A percentile compares a stretch with the other conserved stretches of the same genome.
Evolutionary conservation across 2,888 invertebrate species (phyloP).

Genomic region (Oligia fasciuncula): DNA sequence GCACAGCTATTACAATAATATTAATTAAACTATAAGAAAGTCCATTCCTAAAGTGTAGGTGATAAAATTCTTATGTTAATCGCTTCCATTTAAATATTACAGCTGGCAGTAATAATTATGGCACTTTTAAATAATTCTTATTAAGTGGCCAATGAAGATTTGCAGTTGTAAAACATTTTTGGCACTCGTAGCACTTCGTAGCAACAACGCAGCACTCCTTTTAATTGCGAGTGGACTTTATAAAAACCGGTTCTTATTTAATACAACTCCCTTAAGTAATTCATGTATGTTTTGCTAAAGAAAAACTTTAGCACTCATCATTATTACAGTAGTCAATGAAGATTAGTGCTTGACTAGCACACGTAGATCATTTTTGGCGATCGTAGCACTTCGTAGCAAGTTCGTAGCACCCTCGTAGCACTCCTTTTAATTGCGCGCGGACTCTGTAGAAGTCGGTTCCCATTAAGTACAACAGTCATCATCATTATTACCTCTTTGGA

Average conservation of each 20-base stretch:
- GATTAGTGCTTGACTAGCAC: conserved; percentile 1
- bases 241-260: neutral
- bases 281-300: neutral
- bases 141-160: conserved; percentile 33
- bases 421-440: conserved; percentile 73
- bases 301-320: neutral
- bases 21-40: neutral
- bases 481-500: conserved; percentile 62
- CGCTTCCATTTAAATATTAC: neutral
- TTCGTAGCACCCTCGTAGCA: conserved; percentile 66
- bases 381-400: conserved; percentile 56
- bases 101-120: neutral
- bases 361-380: conserved; percentile 34
- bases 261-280: neutral
- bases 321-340: neutral
- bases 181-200: conserved; percentile 37
- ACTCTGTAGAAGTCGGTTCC: conserved; percentile 56
- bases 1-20: neutral
- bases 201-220: conserved; percentile 18
- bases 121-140: neutral
- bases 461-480: conserved; percentile 64
- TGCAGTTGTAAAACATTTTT: conserved; percentile 30
- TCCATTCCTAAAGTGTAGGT: neutral
- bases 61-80: neutral
- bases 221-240: conserved; percentile 10